These are phyloP conservation scores for Cecropterus lyciades DNA, from an alignment of 1,140 invertebrate genomes.

Conservation along the genomic window DNA sequence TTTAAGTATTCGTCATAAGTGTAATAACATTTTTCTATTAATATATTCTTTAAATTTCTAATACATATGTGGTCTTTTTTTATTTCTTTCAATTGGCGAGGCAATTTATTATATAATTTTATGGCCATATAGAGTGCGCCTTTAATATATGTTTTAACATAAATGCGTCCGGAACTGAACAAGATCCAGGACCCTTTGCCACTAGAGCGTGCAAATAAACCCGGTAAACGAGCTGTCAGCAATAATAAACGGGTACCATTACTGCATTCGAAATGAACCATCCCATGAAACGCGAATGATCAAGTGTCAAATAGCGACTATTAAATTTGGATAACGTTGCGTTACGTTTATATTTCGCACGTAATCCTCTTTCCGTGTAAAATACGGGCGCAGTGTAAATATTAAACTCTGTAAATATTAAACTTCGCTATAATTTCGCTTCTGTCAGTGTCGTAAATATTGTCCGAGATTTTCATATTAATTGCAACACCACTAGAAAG, in stretches of 20 bases:
- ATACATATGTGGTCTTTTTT: no score
- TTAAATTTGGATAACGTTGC: slow-evolving; percentile 74
- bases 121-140: no score
- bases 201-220: slow-evolving; percentile 30
- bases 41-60: no score
- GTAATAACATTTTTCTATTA: no score
- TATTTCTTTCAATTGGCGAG: no score
- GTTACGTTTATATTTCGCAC: slow-evolving; percentile 71
- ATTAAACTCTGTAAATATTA: slow-evolving; percentile 54
- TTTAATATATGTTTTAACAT: no score
- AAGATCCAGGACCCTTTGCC: slow-evolving; percentile 3
- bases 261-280: slow-evolving; percentile 58
- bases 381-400: slow-evolving; percentile 73
- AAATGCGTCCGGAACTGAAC: background rate
- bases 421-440: slow-evolving; percentile 68
- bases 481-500: slow-evolving; percentile 70
- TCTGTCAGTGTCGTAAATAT: slow-evolving; percentile 75
- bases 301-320: slow-evolving; percentile 73
- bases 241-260: slow-evolving; percentile 60
- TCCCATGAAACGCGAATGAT: slow-evolving; percentile 66
- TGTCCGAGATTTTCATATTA: slow-evolving; percentile 77
- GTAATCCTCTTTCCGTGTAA: slow-evolving; percentile 74
- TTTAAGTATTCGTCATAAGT: no score
- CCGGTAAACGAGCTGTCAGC: slow-evolving; percentile 42
- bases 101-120: no score